A percentile compares a stretch with the other conserved stretches of the same genome.
Evolutionary conservation across 2,113 vertebrate genomes (phyloP).

Genomic region (Dasypus novemcinctus): DNA sequence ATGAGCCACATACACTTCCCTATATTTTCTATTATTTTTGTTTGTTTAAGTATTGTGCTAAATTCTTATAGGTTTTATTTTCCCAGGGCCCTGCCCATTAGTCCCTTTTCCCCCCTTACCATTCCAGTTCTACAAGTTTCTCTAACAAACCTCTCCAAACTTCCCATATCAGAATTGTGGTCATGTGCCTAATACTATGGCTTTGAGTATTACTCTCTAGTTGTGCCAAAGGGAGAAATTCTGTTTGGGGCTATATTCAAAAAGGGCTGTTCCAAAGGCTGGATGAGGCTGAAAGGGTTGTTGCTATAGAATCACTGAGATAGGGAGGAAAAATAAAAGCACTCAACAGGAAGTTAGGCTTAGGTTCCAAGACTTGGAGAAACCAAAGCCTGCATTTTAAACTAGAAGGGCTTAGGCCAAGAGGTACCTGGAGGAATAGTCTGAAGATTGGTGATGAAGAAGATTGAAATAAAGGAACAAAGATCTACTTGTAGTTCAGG

Average conservation of each 20-base stretch:
- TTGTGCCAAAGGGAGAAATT: not conserved
- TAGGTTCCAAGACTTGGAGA: constrained; percentile 35
- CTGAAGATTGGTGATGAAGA: constrained; percentile 6
- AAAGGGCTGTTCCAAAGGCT: not conserved
- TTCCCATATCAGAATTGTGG: not conserved
- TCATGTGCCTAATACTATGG: not conserved
- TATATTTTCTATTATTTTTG: no score
- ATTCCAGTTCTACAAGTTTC: not conserved
- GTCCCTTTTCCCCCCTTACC: not conserved
- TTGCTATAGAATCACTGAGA: not conserved
- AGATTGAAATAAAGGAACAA: constrained; percentile 26
- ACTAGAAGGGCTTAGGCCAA: not conserved
- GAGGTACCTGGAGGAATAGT: not conserved
- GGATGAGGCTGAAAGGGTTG: not conserved
- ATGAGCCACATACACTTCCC: no score
- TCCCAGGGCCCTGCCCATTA: not conserved
- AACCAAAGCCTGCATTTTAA: constrained; percentile 27
- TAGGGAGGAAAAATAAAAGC: not conserved
- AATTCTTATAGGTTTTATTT: not conserved
- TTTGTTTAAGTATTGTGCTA: not conserved
- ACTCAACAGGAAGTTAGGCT: constrained; percentile 26
- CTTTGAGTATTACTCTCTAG: not conserved
- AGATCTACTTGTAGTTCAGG: not conserved
- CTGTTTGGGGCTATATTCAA: not conserved
- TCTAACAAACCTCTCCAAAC: not conserved